Conservation (phyloP, 2,797 vertebrate species). For the Malurus splendens region DNA sequence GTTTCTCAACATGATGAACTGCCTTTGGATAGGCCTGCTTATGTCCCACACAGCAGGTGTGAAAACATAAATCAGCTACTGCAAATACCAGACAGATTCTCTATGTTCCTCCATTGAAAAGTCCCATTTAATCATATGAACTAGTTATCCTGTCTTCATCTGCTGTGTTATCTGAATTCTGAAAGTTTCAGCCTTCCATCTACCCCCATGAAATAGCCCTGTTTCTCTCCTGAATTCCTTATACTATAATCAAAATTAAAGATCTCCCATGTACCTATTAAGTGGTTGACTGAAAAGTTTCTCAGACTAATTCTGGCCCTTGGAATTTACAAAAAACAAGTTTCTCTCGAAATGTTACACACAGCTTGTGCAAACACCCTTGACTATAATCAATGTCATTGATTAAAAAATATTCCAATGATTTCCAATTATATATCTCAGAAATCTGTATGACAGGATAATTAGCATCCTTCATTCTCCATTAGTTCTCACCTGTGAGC, state of each 20-base stretch:
- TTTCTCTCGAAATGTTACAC: not conserved
- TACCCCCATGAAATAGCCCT: not conserved
- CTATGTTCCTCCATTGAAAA: not conserved
- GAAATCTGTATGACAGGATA: not conserved
- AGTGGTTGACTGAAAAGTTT: not conserved
- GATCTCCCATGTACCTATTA: not conserved
- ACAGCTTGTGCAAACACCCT: not conserved
- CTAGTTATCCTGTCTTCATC: not conserved
- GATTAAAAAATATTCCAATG: not conserved
- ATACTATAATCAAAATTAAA: not conserved
- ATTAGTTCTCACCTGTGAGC: constrained; percentile 10
- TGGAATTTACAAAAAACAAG: not conserved
- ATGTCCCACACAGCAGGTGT: not conserved
- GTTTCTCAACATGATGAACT: not conserved
- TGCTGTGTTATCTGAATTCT: not conserved
- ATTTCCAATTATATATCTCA: not conserved
- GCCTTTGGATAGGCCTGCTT: not conserved
- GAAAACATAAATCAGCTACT: not conserved
- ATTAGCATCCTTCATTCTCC: not conserved
- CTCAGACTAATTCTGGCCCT: not conserved
- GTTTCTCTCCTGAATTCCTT: not conserved
- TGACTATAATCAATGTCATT: not conserved
- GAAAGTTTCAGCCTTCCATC: not conserved
- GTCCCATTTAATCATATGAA: not conserved
- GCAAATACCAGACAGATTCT: not conserved